These are phyloP conservation scores for Coelopa frigida DNA, from an alignment of 1,140 invertebrate genomes.

Conservation along the genomic window DNA sequence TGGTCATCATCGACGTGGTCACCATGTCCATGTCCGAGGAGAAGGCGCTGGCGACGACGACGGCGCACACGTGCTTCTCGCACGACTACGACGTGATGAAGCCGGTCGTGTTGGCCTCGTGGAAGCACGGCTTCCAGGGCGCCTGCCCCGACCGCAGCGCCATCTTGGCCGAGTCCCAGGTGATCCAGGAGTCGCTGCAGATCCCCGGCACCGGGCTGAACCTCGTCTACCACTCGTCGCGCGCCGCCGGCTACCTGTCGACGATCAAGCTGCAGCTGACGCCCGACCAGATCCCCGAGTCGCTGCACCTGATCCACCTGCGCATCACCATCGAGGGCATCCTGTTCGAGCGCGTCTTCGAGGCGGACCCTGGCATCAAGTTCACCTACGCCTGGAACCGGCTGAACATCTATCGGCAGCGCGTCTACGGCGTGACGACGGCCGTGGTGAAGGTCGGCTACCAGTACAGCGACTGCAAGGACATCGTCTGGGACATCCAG, in stretches of 20 bases:
- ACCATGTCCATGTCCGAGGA: conserved; percentile 79
- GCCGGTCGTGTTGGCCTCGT: conserved; percentile 88
- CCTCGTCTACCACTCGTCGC: conserved; percentile 90
- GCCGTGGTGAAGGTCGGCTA: conserved; percentile 93
- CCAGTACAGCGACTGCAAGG: conserved; percentile 87
- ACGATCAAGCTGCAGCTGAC: conserved; percentile 92
- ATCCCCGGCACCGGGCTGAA: conserved; percentile 90
- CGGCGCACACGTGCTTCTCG: conserved; percentile 71
- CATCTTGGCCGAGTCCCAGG: conserved; percentile 90
- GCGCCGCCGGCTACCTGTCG: conserved; percentile 84
- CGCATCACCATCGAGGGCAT: conserved; percentile 91
- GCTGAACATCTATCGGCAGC: conserved; percentile 91
- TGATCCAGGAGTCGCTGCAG: conserved; percentile 87
- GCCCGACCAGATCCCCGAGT: conserved; percentile 70
- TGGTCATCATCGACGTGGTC: conserved; percentile 82
- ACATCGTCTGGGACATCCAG: conserved; percentile 91
- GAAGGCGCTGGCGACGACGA: conserved; percentile 50
- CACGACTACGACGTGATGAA: conserved; percentile 93
- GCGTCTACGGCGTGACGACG: conserved; percentile 85
- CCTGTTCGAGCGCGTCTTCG: conserved; percentile 85
- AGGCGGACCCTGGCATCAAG: conserved; percentile 91
- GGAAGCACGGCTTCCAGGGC: conserved; percentile 94
- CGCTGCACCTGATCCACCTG: conserved; percentile 78
- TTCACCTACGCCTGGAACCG: conserved; percentile 96
- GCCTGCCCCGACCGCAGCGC: conserved; percentile 87